Evolutionary conservation across 2,113 vertebrate species (phyloP).

Genomic region (Zapus hudsonius): DNA sequence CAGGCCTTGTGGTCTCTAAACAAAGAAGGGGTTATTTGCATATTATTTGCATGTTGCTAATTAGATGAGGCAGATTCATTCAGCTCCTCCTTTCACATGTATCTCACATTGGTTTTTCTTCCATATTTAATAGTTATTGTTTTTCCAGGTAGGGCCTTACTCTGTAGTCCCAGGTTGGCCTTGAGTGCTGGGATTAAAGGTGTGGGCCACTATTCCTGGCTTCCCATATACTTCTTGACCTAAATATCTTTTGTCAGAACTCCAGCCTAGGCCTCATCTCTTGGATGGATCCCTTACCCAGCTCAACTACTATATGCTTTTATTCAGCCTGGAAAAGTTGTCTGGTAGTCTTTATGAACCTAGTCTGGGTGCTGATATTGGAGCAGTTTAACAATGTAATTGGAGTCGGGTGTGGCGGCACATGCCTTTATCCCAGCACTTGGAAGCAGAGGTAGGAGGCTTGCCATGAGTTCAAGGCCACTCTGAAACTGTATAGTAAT

Average conservation of each 20-base stretch:
- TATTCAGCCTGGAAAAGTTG: conserved; percentile 8
- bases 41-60: conserved; percentile 76
- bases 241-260: conserved; percentile 13
- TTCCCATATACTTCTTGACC: conserved; percentile 21
- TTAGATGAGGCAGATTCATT: conserved; percentile 67
- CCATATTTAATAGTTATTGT: too few relatives aligned
- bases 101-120: not conserved
- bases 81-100: conserved; percentile 34
- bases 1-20: conserved; percentile 58
- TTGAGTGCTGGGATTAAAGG: too few relatives aligned
- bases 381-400: conserved; percentile 12
- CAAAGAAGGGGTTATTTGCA: conserved; percentile 70
- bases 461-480: too few relatives aligned
- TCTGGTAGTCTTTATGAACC: not conserved
- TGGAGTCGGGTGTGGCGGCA: not conserved
- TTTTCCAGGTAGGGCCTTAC: too few relatives aligned
- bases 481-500: too few relatives aligned
- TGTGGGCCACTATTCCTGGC: not conserved
- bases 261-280: not conserved
- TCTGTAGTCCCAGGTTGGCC: too few relatives aligned
- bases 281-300: not conserved
- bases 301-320: not conserved
- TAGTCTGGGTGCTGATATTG: not conserved
- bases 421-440: too few relatives aligned
- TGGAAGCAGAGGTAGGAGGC: too few relatives aligned